Percentiles rank a stretch among this genome's conserved stretches.
Evolutionary conservation across 2,888 invertebrate genomes (phyloP).

Genomic region (Digitonthophagus gazella): DNA sequence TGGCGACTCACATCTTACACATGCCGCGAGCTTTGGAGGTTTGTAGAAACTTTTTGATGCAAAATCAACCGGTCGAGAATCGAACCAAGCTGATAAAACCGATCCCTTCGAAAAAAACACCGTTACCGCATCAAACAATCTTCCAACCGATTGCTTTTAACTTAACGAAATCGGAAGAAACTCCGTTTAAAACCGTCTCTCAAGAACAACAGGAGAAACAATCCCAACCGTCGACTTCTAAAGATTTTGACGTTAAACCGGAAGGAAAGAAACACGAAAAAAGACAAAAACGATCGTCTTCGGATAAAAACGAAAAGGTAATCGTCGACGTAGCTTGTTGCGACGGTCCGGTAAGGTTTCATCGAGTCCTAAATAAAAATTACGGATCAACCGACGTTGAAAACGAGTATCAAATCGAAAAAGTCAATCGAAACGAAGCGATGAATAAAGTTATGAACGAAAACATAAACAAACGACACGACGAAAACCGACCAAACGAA

Average conservation of each 20-base stretch:
- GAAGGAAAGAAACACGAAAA: constrained; percentile 13
- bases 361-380: constrained; percentile 79
- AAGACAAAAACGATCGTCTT: constrained; percentile 25
- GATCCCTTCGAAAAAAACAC: constrained; percentile 54
- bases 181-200: constrained; percentile 42
- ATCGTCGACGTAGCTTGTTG: constrained; percentile 87
- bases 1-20: constrained; percentile 70
- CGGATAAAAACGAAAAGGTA: constrained; percentile 53
- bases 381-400: constrained; percentile 56
- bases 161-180: constrained; percentile 45
- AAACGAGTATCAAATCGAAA: constrained; percentile 37
- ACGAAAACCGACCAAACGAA: constrained; percentile 47
- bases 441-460: constrained; percentile 51
- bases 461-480: constrained; percentile 46
- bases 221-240: constrained; percentile 27
- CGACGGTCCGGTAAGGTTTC: constrained; percentile 86
- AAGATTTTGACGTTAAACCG: constrained; percentile 2
- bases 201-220: constrained; percentile 14
- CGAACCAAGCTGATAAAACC: constrained; percentile 51
- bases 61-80: constrained; percentile 50
- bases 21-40: constrained; percentile 72
- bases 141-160: constrained; percentile 36
- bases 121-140: constrained; percentile 41
- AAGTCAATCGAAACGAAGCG: constrained; percentile 42
- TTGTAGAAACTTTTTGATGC: constrained; percentile 63